Percentiles rank a stretch among this genome's conserved stretches.
Conservation (phyloP, 2,113 vertebrate species). For the Empidonax traillii region DNA sequence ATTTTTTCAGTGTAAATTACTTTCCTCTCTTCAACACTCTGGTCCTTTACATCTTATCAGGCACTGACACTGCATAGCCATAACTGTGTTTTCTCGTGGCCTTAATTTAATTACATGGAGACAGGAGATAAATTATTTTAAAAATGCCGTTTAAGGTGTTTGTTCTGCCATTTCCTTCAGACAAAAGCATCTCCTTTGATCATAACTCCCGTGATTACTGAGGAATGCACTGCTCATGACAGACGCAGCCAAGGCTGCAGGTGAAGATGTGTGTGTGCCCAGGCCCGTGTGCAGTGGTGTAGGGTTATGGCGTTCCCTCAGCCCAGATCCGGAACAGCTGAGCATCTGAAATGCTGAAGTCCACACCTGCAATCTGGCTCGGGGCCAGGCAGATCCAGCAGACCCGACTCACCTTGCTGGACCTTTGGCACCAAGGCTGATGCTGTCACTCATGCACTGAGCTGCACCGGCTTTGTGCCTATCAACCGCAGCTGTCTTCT, state of each 20-base stretch:
- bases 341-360: neutral
- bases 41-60: accelerated
- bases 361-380: neutral
- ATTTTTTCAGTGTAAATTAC: neutral
- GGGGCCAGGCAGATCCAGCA: neutral
- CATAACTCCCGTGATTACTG: neutral
- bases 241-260: neutral
- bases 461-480: neutral
- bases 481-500: neutral
- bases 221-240: neutral
- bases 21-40: neutral
- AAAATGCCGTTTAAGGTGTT: neutral
- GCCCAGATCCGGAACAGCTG: neutral
- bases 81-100: neutral
- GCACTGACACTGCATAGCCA: neutral
- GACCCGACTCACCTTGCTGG: neutral
- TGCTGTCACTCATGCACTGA: neutral
- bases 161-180: neutral
- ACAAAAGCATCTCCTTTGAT: neutral
- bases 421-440: neutral
- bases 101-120: neutral
- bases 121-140: neutral
- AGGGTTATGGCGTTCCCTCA: neutral
- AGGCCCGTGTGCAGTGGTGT: neutral
- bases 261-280: neutral